Percentiles rank a stretch among this genome's conserved stretches.
These are phyloP conservation scores for Rambutsinella grinnellia DNA, from an alignment of 2,888 invertebrate species.

Conservation along the genomic window DNA sequence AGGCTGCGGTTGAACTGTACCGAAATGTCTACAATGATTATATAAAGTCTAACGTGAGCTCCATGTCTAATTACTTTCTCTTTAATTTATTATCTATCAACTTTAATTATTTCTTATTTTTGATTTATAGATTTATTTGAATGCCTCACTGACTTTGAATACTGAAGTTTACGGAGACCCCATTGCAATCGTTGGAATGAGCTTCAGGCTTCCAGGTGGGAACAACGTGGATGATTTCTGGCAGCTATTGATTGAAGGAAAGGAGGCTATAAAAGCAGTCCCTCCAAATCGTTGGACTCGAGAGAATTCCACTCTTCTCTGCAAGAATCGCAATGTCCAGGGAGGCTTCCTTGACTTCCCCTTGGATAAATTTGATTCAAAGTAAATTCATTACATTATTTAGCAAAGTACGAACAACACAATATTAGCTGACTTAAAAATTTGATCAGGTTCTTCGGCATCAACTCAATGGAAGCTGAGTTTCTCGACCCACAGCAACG, in stretches of 20 bases:
- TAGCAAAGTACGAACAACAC: no score
- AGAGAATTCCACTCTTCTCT: not conserved
- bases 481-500: slow-evolving; percentile 22
- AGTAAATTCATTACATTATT: not conserved
- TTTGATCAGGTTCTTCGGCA: slow-evolving; percentile 40
- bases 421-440: no score
- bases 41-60: no score
- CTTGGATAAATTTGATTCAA: slow-evolving; percentile 30
- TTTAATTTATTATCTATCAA: no score
- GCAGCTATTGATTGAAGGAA: slow-evolving; percentile 9
- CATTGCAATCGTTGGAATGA: not conserved
- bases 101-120: no score
- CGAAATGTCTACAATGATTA: no score
- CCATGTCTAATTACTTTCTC: no score
- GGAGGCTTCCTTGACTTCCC: slow-evolving; percentile 13
- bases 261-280: not conserved
- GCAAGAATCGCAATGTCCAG: slow-evolving; percentile 1
- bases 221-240: slow-evolving; percentile 20
- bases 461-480: slow-evolving; percentile 15
- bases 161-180: no score
- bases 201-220: not conserved
- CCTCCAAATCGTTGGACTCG: not conserved
- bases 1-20: no score
- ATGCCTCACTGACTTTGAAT: no score
- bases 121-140: no score